A percentile compares a stretch with the other conserved stretches of the same genome.
These are phyloP conservation scores for Enteromius radiatus DNA, from an alignment of 2,797 vertebrate genomes.

Conservation along the genomic window DNA sequence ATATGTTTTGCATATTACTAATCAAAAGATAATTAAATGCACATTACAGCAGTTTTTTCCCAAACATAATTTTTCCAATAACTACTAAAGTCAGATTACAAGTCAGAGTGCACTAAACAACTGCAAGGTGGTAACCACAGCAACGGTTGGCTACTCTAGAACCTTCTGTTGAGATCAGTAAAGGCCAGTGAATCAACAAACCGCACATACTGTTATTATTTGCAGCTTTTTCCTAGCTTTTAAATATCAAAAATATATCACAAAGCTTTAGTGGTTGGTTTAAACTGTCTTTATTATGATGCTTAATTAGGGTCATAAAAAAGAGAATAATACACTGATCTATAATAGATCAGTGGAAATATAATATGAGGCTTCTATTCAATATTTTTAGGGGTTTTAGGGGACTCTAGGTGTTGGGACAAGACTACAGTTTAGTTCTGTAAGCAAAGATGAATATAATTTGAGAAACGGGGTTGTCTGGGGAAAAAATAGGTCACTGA, in stretches of 20 bases:
- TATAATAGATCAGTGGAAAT: too few species aligned
- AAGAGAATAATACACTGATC: too few species aligned
- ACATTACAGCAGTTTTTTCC: neutral
- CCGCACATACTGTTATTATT: neutral
- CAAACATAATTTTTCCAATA: neutral
- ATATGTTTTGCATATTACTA: neutral
- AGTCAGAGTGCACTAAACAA: neutral
- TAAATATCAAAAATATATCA: neutral
- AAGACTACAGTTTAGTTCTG: neutral
- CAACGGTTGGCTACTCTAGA: neutral
- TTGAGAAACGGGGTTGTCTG: too few species aligned
- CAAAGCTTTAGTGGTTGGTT: neutral
- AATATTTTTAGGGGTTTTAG: neutral
- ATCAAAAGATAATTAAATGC: neutral
- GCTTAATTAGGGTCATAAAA: too few species aligned
- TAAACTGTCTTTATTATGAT: neutral
- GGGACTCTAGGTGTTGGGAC: neutral
- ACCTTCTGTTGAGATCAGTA: conserved; percentile 1
- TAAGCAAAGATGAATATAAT: neutral
- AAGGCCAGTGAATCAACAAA: neutral
- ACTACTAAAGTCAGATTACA: neutral
- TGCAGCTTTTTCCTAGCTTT: neutral
- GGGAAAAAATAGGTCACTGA: too few species aligned
- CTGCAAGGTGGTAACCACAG: conserved; percentile 26
- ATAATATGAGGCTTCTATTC: neutral